These are phyloP conservation scores for Popillia japonica DNA, from an alignment of 1,140 invertebrate species.

Conservation along the genomic window DNA sequence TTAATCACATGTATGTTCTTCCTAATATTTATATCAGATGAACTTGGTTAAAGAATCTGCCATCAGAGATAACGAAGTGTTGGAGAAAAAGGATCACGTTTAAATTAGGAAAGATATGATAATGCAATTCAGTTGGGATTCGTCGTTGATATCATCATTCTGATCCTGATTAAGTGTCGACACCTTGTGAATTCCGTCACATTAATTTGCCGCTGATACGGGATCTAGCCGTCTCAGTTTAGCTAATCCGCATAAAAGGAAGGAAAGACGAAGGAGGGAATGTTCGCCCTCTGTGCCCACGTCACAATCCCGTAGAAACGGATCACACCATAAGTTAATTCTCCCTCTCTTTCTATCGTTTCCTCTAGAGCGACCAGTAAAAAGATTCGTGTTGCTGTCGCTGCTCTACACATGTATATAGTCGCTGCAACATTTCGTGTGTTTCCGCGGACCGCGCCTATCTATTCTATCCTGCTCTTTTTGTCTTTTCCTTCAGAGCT, in stretches of 20 bases:
- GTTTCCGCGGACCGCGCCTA: background rate
- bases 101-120: background rate
- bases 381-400: background rate
- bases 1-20: too few species aligned
- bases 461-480: background rate
- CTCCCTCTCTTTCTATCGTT: background rate
- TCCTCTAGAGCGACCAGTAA: background rate
- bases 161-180: slow-evolving; percentile 39
- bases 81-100: background rate
- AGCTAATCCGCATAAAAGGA: background rate
- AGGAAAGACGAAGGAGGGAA: background rate
- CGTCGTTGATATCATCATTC: slow-evolving; percentile 27
- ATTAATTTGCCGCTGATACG: slow-evolving; percentile 36
- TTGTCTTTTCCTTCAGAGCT: background rate
- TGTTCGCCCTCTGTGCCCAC: background rate
- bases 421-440: background rate
- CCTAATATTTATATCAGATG: too few species aligned
- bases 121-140: background rate
- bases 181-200: slow-evolving; percentile 36
- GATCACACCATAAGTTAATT: background rate
- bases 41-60: background rate
- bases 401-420: slow-evolving; percentile 20
- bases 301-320: background rate
- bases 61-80: background rate
- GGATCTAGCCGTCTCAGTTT: slow-evolving; percentile 8